Evolutionary conservation across 2,797 vertebrate genomes (phyloP).

Genomic region (Bovichtus diacanthus): DNA sequence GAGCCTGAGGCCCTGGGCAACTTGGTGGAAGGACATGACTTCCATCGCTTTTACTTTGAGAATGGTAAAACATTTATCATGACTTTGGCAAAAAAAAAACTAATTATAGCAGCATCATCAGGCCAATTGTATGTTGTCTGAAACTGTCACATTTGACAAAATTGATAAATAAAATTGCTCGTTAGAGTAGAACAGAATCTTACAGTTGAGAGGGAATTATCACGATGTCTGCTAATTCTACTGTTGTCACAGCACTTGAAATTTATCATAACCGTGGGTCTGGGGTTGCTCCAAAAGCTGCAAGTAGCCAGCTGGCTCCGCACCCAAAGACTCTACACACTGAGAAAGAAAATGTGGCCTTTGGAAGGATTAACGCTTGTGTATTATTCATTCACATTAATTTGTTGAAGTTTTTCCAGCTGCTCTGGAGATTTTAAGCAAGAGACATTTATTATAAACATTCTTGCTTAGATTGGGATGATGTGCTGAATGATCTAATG

Average conservation of each 20-base stretch:
- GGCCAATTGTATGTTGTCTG: not conserved
- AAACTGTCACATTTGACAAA: not conserved
- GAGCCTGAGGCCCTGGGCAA: constrained; percentile 96
- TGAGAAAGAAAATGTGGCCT: not conserved
- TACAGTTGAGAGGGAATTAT: not conserved
- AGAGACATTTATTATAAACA: not conserved
- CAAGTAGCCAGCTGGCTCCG: not conserved
- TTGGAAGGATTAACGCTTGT: not conserved
- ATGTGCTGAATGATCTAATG: not conserved
- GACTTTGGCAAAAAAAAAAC: not conserved
- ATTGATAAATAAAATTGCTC: not conserved
- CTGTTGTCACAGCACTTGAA: not conserved
- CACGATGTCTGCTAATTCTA: not conserved
- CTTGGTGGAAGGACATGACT: constrained; percentile 96
- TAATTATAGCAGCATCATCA: not conserved
- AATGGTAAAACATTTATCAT: constrained; percentile 82
- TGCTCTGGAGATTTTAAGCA: not conserved
- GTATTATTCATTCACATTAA: not conserved
- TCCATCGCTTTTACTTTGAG: constrained; percentile 97
- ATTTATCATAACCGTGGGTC: not conserved
- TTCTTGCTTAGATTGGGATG: not conserved
- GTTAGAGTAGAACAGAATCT: not conserved
- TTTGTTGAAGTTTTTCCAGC: not conserved
- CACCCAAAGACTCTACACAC: not conserved
- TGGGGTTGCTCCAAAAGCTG: not conserved